These are phyloP conservation scores for Dysmachus trigonus DNA, from an alignment of 2,888 invertebrate genomes.

Conservation along the genomic window DNA sequence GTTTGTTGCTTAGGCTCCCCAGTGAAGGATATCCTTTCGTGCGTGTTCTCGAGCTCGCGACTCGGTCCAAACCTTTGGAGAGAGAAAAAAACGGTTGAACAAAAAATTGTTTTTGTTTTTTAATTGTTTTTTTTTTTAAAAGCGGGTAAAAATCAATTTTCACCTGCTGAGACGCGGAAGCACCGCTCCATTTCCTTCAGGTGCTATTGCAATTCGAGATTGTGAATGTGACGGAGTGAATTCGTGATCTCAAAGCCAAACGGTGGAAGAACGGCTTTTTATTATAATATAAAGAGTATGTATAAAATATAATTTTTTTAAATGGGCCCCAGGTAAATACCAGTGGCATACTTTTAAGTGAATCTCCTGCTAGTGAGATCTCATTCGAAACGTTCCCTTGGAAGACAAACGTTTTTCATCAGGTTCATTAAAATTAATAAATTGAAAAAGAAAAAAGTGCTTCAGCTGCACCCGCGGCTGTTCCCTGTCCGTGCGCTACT, in stretches of 20 bases:
- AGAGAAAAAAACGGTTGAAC: slow-evolving; percentile 4
- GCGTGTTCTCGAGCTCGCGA: background rate
- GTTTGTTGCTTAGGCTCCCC: slow-evolving; percentile 32
- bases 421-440: background rate
- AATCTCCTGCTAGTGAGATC: background rate
- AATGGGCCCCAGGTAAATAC: background rate
- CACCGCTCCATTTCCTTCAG: background rate
- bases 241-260: background rate
- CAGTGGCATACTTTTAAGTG: background rate
- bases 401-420: background rate
- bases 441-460: background rate
- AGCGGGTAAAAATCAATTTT: slow-evolving; percentile 13
- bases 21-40: background rate
- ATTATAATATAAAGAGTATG: background rate
- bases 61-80: background rate
- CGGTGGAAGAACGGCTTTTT: background rate
- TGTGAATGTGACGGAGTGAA: background rate
- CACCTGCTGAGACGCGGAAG: background rate
- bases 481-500: background rate
- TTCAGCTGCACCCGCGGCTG: background rate
- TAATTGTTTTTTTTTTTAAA: background rate
- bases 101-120: no score
- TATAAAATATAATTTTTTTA: background rate
- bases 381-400: background rate
- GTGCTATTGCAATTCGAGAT: background rate